Percentiles rank a stretch among this genome's conserved stretches.
Evolutionary conservation across 2,888 invertebrate genomes (phyloP).

Genomic region (Cosmia trapezina): DNA sequence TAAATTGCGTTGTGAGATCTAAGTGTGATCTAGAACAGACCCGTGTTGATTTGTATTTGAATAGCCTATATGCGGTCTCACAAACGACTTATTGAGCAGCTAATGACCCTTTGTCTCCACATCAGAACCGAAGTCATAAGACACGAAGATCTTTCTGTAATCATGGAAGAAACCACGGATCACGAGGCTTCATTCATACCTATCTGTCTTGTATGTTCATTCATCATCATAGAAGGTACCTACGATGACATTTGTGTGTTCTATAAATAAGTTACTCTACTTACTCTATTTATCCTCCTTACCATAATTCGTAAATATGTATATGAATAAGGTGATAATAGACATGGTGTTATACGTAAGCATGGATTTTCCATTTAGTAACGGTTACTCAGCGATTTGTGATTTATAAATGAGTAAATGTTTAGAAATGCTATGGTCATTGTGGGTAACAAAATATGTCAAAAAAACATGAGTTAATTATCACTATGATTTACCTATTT

Average conservation of each 20-base stretch:
- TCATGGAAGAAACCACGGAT: conserved; percentile 26
- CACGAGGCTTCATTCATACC: conserved; percentile 21
- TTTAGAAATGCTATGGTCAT: conserved; percentile 6
- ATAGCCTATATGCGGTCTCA: conserved; percentile 51
- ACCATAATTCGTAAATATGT: background rate
- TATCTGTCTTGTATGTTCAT: conserved; percentile 5
- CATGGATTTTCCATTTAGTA: conserved; percentile 30
- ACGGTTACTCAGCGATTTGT: conserved; percentile 24
- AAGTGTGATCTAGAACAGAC: conserved; percentile 25
- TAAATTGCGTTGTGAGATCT: conserved; percentile 26
- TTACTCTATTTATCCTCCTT: conserved; percentile 18
- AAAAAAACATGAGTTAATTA: conserved; percentile 8
- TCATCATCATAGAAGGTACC: conserved; percentile 6
- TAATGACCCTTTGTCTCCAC: conserved; percentile 73
- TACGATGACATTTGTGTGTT: conserved; percentile 5
- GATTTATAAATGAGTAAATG: conserved; percentile 9
- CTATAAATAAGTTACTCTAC: background rate
- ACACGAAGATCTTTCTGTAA: conserved; percentile 32
- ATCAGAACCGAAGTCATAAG: conserved; percentile 42
- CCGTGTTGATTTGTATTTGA: conserved; percentile 47
- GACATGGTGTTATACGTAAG: conserved; percentile 6
- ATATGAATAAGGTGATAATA: conserved; percentile 31
- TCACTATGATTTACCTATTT: background rate
- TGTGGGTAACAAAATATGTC: conserved; percentile 15
- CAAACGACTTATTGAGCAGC: conserved; percentile 66